phyloP scores from a whole-genome alignment of 2,888 invertebrate genomes.

The Hypselothyrea guttata region DNA sequence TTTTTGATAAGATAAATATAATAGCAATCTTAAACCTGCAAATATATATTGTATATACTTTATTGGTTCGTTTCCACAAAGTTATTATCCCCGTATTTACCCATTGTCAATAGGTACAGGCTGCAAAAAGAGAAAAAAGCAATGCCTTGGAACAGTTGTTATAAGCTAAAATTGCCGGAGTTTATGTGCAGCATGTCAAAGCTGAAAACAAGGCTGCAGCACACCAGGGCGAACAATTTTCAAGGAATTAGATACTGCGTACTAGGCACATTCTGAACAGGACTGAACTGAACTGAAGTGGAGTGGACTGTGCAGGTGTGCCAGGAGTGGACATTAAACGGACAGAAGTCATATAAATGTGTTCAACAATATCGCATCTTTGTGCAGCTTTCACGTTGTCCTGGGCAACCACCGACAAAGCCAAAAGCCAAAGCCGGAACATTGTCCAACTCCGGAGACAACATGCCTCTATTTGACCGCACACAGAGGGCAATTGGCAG shows the following conservation, averaged over 20 bases:
- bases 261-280: neutral
- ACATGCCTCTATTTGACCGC: slow-evolving; percentile 63
- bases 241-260: slow-evolving; percentile 35
- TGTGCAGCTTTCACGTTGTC: slow-evolving; percentile 17
- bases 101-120: too few relatives aligned
- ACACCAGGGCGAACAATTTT: slow-evolving; percentile 33
- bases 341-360: slow-evolving; percentile 20
- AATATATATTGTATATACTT: too few relatives aligned
- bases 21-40: too few relatives aligned
- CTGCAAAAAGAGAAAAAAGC: slow-evolving; percentile 13
- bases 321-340: slow-evolving; percentile 13
- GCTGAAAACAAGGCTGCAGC: slow-evolving; percentile 45
- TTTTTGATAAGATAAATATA: too few relatives aligned
- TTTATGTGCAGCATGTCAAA: slow-evolving; percentile 66
- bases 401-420: slow-evolving; percentile 38
- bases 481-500: slow-evolving; percentile 73
- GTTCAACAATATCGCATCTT: slow-evolving; percentile 5
- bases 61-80: too few relatives aligned
- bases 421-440: neutral
- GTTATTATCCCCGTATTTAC: too few relatives aligned
- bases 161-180: slow-evolving; percentile 66
- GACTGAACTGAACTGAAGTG: too few relatives aligned
- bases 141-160: slow-evolving; percentile 59
- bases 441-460: slow-evolving; percentile 21
- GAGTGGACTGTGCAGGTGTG: slow-evolving; percentile 16